Base-by-base conservation (phyloP, 2,888 invertebrate species). In the Pseudococcus jackbeardsleyi region DNA sequence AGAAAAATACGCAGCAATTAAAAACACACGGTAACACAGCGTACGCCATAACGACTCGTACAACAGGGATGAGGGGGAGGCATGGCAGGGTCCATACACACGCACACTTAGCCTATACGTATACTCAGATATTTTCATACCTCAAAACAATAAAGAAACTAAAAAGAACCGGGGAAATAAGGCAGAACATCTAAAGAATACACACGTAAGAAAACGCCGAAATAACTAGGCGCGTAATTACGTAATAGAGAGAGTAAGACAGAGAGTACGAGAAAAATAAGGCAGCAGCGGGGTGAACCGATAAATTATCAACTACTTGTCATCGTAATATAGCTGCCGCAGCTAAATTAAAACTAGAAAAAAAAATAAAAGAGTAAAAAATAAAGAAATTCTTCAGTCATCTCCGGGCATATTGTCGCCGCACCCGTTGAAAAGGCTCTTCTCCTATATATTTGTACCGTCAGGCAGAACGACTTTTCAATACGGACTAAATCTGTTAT, bases 401-500 rank as follows among this genome's bases (percentile, higher is more conserved):
- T 59, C 59, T 59, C 59, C 59, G 59, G 59, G 59, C 19, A 59
- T 59, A 59, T 59, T 59, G 59, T 59, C 59, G 54, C 12, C 19
- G 59, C 19, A 59, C 59, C 59, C 59, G 59, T 59, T 59, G 59
- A 59, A 59, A 19, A 19, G n/a, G 19, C 19, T 59, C 59, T 59
- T 59, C 59, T 59, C 59, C 59, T 59, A 59, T 59, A 50, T 50
- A 50, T 50, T 50, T 50, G 59, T 59, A 59, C 19, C 59, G 19
- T 17, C 19, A 84, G 15, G 5, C 42, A 12, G 15, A 54, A 54
- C 59, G 59, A n/a, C 59, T 17, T 54, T 12, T 64, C 39, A 98
- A 93, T 98, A 98, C 91, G 97, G 97, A 92, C 97, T 95, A 93
- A 97, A 98, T 93, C 97, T 95, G 94, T 97, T 97, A 94, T 97